Evolutionary conservation across 2,113 vertebrate genomes (phyloP).

Genomic region (Heterotis niloticus): DNA sequence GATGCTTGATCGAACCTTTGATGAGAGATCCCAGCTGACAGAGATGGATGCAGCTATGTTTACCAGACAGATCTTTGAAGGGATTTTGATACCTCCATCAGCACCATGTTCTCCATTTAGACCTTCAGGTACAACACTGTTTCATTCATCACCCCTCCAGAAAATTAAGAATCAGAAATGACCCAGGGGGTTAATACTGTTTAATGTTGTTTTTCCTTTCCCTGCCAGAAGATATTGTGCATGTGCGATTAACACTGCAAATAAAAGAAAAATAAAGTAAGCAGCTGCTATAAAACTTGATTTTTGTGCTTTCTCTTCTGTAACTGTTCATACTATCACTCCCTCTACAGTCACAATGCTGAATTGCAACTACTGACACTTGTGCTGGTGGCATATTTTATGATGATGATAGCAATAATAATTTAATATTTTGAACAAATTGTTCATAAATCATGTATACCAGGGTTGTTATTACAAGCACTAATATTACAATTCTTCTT

Average conservation of each 20-base stretch:
- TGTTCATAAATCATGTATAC: too few relatives aligned
- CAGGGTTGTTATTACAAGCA: too few relatives aligned
- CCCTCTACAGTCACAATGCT: too few relatives aligned
- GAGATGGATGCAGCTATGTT: slow-evolving; percentile 80
- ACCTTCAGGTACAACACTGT: slow-evolving; percentile 73
- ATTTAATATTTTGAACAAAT: too few relatives aligned
- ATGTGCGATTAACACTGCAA: slow-evolving; percentile 81
- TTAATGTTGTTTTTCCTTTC: background rate
- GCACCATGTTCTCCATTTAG: slow-evolving; percentile 86
- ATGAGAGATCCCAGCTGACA: slow-evolving; percentile 81
- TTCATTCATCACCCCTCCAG: background rate
- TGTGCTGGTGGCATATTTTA: too few relatives aligned
- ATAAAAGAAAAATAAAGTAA: slow-evolving; percentile 86
- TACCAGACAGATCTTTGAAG: slow-evolving; percentile 87
- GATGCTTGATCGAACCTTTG: slow-evolving; percentile 90
- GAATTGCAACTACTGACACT: too few relatives aligned
- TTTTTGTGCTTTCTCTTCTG: background rate
- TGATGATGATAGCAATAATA: too few relatives aligned
- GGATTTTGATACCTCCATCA: slow-evolving; percentile 81
- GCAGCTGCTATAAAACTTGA: slow-evolving; percentile 11
- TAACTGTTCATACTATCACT: background rate
- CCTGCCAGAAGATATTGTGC: slow-evolving; percentile 89
- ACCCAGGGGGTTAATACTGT: background rate
- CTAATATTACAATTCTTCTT: too few relatives aligned
- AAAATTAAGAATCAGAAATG: background rate